These are phyloP conservation scores for Apamea epomidion DNA, from an alignment of 2,888 invertebrate species.

Conservation along the genomic window DNA sequence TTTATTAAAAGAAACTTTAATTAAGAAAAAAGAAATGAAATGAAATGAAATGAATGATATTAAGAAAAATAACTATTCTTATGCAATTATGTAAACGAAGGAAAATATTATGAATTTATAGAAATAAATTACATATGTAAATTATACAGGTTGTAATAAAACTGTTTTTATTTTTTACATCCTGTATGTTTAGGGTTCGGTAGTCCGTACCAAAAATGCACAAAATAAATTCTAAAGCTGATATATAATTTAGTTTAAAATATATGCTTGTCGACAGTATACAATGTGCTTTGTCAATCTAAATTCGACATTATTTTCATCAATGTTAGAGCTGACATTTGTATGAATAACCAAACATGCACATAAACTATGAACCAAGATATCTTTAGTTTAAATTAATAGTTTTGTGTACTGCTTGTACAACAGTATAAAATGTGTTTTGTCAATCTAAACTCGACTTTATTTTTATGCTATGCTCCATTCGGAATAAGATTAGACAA, in stretches of 20 bases:
- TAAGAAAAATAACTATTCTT: constrained; percentile 31
- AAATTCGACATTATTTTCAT: not conserved
- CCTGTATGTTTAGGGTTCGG: not conserved
- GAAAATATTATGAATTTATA: constrained; percentile 41
- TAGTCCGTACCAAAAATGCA: constrained; percentile 16
- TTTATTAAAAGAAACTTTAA: not conserved
- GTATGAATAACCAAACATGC: not conserved
- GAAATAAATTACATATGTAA: not conserved
- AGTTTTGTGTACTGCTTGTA: no score
- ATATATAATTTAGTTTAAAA: not conserved
- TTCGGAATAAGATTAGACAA: no score
- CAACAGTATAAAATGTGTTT: not conserved
- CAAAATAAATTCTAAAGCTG: not conserved
- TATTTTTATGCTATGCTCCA: not conserved
- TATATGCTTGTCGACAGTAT: not conserved
- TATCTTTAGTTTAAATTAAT: not conserved
- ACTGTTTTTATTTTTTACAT: not conserved
- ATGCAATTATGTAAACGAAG: constrained; percentile 31
- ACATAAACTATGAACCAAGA: not conserved
- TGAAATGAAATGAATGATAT: no score
- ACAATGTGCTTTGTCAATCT: not conserved
- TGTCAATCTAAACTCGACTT: not conserved
- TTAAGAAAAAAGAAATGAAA: no score
- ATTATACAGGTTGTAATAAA: not conserved
- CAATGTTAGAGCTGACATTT: not conserved